A percentile compares a stretch with the other conserved stretches of the same genome.
Conservation (phyloP, 2,888 invertebrate genomes). For the Hydrotaea cyrtoneurina region DNA sequence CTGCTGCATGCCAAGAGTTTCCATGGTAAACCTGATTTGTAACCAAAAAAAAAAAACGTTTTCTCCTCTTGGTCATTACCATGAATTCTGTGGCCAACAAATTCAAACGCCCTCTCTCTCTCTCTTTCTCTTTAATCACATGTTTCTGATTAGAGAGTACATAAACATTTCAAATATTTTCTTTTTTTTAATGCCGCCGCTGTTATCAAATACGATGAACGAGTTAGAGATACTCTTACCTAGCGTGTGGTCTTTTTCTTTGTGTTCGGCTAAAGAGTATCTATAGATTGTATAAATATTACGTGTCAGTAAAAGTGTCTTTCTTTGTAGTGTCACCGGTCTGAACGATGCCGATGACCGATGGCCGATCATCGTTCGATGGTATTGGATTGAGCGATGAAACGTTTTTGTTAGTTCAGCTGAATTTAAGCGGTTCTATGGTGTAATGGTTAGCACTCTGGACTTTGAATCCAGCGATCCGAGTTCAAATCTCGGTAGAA, state of each 20-base stretch:
- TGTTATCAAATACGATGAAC: no score
- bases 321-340: background rate
- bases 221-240: no score
- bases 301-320: background rate
- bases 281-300: background rate
- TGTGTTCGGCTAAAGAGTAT: background rate
- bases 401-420: background rate
- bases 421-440: slow-evolving; percentile 32
- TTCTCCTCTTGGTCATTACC: background rate
- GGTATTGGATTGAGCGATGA: background rate
- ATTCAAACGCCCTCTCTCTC: background rate
- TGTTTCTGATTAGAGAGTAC: background rate
- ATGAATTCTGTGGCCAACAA: background rate
- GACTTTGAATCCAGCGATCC: slow-evolving; percentile 80
- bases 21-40: background rate
- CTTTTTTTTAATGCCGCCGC: background rate
- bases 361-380: background rate
- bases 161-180: background rate
- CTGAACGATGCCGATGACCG: background rate
- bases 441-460: slow-evolving; percentile 77
- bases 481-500: slow-evolving; percentile 81
- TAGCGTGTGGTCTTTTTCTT: background rate
- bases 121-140: no score
- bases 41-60: background rate
- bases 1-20: background rate